These are phyloP conservation scores for Ormyrus thymus DNA, from an alignment of 2,888 invertebrate genomes.

Conservation along the genomic window DNA sequence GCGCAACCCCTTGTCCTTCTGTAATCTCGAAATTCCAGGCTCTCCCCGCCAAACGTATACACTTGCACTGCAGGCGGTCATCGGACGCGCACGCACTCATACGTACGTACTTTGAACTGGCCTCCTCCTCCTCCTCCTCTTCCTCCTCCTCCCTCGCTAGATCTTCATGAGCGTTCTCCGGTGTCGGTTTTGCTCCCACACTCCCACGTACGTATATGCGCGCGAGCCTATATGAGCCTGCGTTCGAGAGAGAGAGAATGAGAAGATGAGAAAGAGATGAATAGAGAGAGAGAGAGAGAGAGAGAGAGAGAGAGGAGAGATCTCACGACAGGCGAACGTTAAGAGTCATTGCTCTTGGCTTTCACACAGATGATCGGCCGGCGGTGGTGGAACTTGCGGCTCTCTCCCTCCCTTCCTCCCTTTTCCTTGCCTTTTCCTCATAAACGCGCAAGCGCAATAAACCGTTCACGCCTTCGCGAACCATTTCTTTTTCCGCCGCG, in stretches of 20 bases:
- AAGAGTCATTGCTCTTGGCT: constrained; percentile 56
- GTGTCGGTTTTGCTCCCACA: constrained; percentile 49
- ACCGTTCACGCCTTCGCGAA: not conserved
- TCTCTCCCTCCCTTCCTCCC: constrained; percentile 16
- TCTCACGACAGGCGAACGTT: constrained; percentile 54
- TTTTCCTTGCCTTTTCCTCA: constrained; percentile 15
- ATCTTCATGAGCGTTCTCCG: constrained; percentile 42
- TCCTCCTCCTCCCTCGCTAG: constrained; percentile 13
- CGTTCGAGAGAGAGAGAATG: constrained; percentile 20
- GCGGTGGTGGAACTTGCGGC: not conserved
- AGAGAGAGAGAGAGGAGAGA: constrained; percentile 34
- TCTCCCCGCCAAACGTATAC: constrained; percentile 39
- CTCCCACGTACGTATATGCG: constrained; percentile 36
- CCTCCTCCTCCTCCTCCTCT: constrained; percentile 1
- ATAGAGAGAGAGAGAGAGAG: constrained; percentile 23
- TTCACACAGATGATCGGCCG: constrained; percentile 50
- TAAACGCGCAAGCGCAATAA: constrained; percentile 30
- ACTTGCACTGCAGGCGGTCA: constrained; percentile 50
- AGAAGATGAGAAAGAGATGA: constrained; percentile 31
- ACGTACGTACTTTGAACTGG: not conserved
- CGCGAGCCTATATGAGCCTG: constrained; percentile 8
- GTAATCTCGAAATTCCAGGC: constrained; percentile 32
- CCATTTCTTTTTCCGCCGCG: not conserved
- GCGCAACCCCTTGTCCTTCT: not conserved
- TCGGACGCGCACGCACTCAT: constrained; percentile 9